Base-by-base conservation (phyloP, 2,888 invertebrate genomes). In the Chirona hameri region DNA sequence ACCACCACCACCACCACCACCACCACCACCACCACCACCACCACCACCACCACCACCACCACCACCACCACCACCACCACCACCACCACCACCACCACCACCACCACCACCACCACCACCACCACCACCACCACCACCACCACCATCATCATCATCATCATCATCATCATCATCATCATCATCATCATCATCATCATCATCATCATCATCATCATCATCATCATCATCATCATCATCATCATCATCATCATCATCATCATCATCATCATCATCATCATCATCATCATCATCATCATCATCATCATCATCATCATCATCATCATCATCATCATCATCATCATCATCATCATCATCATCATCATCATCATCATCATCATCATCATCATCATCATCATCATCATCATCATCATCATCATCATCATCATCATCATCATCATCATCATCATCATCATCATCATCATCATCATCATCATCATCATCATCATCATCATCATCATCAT, bases 1-100 rank as follows among this genome's bases (percentile, higher is more conserved):
- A 65, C n/a, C 65, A 65, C 65, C 65, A 65, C n/a, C 65, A 65
- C 65, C 65, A 65, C n/a, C 65, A 65, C 65, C 65, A 65, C n/a
- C 65, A 65, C 65, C 65, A 65, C n/a, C 65, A 65, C 65, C 65
- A 65, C n/a, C 65, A 65, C 65, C 65, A 65, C n/a, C 65, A 65
- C 65, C 65, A 65, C n/a, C 65, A 65, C 65, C 65, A 65, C n/a
- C 65, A 65, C 65, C 65, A 65, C n/a, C 65, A 65, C 65, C 65
- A 65, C n/a, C 65, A 65, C 65, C 65, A 65, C n/a, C 65, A 65
- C 65, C 65, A 65, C n/a, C 65, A 65, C 65, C 65, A 65, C n/a
- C 65, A 65, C 65, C 65, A 65, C 65, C 21, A 65, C 65, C 65
- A 65, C 65, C 65, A 65, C 65, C 65, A 65, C 65, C 65, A 65